phyloP scores from a whole-genome alignment of 1,140 invertebrate species.

The Nymphalis io region DNA sequence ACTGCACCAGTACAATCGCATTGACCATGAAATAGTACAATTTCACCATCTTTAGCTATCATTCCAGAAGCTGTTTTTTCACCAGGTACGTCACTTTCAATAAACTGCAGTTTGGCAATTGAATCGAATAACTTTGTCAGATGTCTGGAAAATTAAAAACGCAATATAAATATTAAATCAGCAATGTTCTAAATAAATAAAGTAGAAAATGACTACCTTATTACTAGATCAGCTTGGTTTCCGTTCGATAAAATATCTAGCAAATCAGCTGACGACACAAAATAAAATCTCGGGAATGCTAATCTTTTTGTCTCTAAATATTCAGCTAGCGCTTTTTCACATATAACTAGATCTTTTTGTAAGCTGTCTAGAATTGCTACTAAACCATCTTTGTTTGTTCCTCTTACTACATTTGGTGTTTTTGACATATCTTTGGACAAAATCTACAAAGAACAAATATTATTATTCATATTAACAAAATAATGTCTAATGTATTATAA shows the following conservation, averaged over 20 bases:
- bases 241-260: constrained; percentile 98
- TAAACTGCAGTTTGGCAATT: constrained; percentile 93
- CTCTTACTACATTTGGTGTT: constrained; percentile 92
- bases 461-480: constrained; percentile 8
- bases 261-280: constrained; percentile 97
- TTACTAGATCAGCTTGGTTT: constrained; percentile 93
- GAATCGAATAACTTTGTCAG: constrained; percentile 98
- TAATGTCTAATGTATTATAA: neutral
- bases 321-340: constrained; percentile 97
- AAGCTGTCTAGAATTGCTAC: constrained; percentile 89
- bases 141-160: constrained; percentile 83
- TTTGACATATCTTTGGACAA: constrained; percentile 86
- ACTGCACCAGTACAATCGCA: constrained; percentile 91
- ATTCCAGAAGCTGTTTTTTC: constrained; percentile 88
- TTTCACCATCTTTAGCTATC: constrained; percentile 97
- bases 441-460: constrained; percentile 53
- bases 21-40: constrained; percentile 88
- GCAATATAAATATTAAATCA: neutral
- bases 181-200: neutral
- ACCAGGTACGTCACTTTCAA: constrained; percentile 76
- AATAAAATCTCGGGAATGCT: constrained; percentile 98
- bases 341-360: constrained; percentile 93
- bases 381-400: constrained; percentile 93
- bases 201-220: constrained; percentile 64
- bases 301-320: constrained; percentile 98